These are phyloP conservation scores for Eretmochelys imbricata DNA, from an alignment of 2,113 vertebrate species.

Conservation along the genomic window DNA sequence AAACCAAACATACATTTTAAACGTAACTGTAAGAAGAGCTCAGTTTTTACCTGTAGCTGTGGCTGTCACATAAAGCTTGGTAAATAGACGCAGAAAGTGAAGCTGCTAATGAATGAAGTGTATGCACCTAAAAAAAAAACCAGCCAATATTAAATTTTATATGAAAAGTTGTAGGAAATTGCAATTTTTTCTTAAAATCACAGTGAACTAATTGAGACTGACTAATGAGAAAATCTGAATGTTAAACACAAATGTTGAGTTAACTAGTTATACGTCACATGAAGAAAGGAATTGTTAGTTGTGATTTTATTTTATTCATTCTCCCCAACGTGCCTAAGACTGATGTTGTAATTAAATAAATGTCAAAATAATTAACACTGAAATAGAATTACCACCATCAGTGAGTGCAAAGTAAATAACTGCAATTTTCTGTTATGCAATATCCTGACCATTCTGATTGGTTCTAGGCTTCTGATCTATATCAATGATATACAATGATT, in stretches of 20 bases:
- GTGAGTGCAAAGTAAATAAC: not conserved
- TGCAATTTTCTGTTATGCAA: not conserved
- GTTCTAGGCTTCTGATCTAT: not conserved
- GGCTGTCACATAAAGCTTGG: slow-evolving; percentile 98
- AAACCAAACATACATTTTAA: not conserved
- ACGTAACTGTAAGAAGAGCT: not conserved
- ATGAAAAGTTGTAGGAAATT: slow-evolving; percentile 31
- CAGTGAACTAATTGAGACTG: not conserved
- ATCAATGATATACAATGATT: not conserved
- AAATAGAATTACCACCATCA: not conserved
- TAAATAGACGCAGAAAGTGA: slow-evolving; percentile 98
- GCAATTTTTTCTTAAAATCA: not conserved
- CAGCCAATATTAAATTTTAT: slow-evolving; percentile 44
- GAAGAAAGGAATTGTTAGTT: not conserved
- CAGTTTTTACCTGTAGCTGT: slow-evolving; percentile 94
- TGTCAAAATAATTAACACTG: slow-evolving; percentile 6
- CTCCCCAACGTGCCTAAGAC: not conserved
- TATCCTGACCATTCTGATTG: not conserved
- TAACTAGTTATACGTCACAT: not conserved
- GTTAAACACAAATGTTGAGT: not conserved
- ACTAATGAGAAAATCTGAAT: not conserved
- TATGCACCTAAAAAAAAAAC: slow-evolving; percentile 87
- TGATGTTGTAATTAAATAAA: not conserved
- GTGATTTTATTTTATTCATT: not conserved
- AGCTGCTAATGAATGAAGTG: slow-evolving; percentile 94